Base-by-base conservation (phyloP, 2,113 vertebrate genomes). In the Proteles cristata region DNA sequence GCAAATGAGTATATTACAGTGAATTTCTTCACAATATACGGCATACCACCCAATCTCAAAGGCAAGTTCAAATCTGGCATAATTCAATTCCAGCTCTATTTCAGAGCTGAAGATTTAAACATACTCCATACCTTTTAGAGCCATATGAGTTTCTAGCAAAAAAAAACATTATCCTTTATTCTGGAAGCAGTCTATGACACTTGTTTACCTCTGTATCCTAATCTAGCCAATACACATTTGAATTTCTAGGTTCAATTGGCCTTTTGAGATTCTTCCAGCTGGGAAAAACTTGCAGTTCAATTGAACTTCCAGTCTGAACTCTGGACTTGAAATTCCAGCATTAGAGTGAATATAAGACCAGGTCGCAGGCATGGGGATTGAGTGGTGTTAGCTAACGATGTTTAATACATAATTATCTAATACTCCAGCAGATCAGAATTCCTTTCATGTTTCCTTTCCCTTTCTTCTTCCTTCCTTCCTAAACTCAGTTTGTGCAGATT, bases 241-340 rank as follows among this genome's bases (percentile, higher is more conserved):
- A 83, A 92, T 79, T 50, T 95, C 33, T 88, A 94, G 68, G 83
- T 63, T 50, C 39, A 96, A 79, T 3, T 58, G 68, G 68, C 31
- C 53, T 87, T 69, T 93, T 19, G n/a, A 97, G 39, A 88, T 53
- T 93, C 63, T 92, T 79, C 53, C 43, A 77, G 26, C 23, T 89
- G 84, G 80, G 61, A 93, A 58, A 77, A 93, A 66, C 21, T 61
- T 76, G 48, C 15, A 84, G 14, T 88, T 95, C 76, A 86, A 16
- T 1, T 90, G 26, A 97, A 89, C 17, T 77, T 92, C 45, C 93
- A 68, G 8, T 81, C 33, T 21, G 63, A 71, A 74, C 58, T 71
- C 43, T 88, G 74, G 15, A 90, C 31, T 95, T 92, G 71, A 96
- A 88, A n/a, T 79, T 88, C 81, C 92, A 90, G 45, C 74, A 95